These are phyloP conservation scores for Murina feae DNA, from an alignment of 2,113 vertebrate genomes.

Conservation along the genomic window DNA sequence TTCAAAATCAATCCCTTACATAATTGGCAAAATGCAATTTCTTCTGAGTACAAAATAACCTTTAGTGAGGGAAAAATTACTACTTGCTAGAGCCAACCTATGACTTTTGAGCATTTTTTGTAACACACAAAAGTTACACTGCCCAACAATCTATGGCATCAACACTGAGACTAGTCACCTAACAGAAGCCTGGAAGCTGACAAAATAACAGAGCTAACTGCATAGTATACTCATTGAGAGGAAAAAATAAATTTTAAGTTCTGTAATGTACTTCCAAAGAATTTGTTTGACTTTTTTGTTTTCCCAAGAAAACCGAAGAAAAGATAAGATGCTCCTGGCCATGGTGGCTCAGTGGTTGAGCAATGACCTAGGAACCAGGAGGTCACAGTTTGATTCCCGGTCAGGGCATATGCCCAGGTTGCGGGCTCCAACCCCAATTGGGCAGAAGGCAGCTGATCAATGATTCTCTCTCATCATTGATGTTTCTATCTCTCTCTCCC, in stretches of 20 bases:
- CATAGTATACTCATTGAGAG: not conserved
- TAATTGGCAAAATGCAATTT: constrained; percentile 26
- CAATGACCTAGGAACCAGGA: too few relatives aligned
- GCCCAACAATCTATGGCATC: not conserved
- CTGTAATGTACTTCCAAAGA: not conserved
- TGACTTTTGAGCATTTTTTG: not conserved
- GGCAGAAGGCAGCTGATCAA: too few relatives aligned
- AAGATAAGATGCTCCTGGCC: not conserved
- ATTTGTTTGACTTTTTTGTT: not conserved
- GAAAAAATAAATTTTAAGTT: not conserved
- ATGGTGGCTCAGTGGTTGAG: too few relatives aligned
- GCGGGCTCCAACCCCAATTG: too few relatives aligned
- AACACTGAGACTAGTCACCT: not conserved
- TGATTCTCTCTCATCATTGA: too few relatives aligned
- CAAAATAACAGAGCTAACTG: not conserved
- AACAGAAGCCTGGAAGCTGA: not conserved
- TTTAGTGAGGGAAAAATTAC: not conserved
- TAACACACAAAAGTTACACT: not conserved
- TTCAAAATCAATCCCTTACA: not conserved
- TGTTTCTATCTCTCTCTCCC: too few relatives aligned
- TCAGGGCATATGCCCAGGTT: too few relatives aligned
- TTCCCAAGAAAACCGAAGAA: not conserved
- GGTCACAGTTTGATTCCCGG: too few relatives aligned
- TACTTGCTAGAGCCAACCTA: not conserved
- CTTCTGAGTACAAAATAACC: not conserved